Percentiles rank a stretch among this genome's conserved stretches.
These are phyloP conservation scores for Phylloscopus whistleri DNA, from an alignment of 2,113 vertebrate genomes.

Conservation along the genomic window DNA sequence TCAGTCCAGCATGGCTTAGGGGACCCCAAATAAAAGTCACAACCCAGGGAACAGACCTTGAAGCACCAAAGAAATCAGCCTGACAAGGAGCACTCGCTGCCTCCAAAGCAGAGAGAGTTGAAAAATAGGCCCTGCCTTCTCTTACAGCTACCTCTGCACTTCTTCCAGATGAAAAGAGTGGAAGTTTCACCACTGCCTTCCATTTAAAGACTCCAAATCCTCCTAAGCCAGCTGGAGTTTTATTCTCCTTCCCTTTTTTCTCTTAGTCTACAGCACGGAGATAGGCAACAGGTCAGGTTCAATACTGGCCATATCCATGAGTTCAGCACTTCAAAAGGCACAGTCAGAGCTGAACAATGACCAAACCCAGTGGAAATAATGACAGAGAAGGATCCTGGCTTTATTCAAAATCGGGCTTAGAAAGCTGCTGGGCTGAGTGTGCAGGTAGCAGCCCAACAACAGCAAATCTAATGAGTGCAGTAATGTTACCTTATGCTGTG, in stretches of 20 bases:
- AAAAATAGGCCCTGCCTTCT: not conserved
- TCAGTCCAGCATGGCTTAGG: not conserved
- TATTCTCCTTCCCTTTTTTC: not conserved
- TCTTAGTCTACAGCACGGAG: not conserved
- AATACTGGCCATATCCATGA: not conserved
- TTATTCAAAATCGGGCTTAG: not conserved
- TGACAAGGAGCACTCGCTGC: not conserved
- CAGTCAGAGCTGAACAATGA: not conserved
- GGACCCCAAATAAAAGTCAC: rapidly evolving
- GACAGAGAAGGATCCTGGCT: not conserved
- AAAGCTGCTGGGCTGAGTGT: not conserved
- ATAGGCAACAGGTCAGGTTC: not conserved
- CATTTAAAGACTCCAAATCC: not conserved
- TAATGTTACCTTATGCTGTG: not conserved
- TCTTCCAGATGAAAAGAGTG: not conserved
- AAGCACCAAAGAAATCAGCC: not conserved
- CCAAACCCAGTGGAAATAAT: not conserved
- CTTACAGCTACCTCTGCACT: not conserved
- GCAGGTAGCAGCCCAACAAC: not conserved
- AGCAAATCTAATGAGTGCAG: not conserved
- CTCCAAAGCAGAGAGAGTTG: not conserved
- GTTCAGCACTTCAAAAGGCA: not conserved
- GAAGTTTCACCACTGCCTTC: not conserved
- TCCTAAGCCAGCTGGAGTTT: not conserved
- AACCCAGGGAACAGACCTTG: not conserved